These are phyloP conservation scores for Sebastes umbrosus DNA, from an alignment of 2,797 vertebrate genomes.

Conservation along the genomic window DNA sequence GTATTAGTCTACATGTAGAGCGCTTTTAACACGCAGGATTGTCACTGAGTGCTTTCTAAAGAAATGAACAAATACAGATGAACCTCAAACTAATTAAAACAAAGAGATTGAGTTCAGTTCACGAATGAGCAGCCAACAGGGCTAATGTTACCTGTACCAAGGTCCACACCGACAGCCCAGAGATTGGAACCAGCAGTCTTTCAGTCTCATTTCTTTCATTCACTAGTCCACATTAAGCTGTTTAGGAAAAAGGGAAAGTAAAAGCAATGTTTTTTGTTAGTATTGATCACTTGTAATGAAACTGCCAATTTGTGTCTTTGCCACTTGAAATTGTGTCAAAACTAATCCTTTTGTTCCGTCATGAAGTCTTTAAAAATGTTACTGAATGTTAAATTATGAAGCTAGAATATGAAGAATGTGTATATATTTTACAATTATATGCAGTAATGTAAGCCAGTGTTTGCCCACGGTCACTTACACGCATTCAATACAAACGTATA, in stretches of 20 bases:
- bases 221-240: not conserved
- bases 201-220: not conserved
- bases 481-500: slow-evolving; percentile 24
- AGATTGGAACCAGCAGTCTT: not conserved
- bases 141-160: not conserved
- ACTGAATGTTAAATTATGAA: slow-evolving; percentile 76
- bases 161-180: not conserved
- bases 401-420: slow-evolving; percentile 61
- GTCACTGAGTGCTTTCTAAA: not conserved
- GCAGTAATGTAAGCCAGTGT: slow-evolving; percentile 47
- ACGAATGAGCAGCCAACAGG: not conserved
- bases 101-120: not conserved
- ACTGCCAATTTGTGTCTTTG: slow-evolving; percentile 27
- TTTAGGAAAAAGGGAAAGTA: slow-evolving; percentile 20
- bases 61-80: not conserved
- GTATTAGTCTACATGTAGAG: not conserved
- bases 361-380: slow-evolving; percentile 43
- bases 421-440: slow-evolving; percentile 63
- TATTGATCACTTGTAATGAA: slow-evolving; percentile 21
- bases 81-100: not conserved
- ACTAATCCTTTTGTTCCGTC: slow-evolving; percentile 28
- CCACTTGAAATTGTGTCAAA: slow-evolving; percentile 47
- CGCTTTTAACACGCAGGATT: not conserved
- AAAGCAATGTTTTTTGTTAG: not conserved
- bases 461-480: slow-evolving; percentile 7